phyloP scores from a whole-genome alignment of 2,888 invertebrate genomes.

The Tethea ocularis region DNA sequence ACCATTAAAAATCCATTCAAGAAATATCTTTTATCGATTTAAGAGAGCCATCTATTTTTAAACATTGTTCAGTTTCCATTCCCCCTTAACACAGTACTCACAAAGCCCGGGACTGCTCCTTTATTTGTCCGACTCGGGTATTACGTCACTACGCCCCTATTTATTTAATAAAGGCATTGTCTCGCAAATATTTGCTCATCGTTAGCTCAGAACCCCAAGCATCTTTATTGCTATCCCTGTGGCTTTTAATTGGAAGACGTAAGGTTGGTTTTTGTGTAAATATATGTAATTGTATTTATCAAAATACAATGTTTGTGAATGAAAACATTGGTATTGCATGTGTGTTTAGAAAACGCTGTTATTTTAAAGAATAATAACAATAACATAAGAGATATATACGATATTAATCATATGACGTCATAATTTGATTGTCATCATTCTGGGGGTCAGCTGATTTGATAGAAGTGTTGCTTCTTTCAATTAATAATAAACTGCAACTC shows the following conservation, averaged over 20 bases:
- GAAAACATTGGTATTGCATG: neutral
- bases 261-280: conserved; percentile 5
- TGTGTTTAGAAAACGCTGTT: neutral
- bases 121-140: conserved; percentile 26
- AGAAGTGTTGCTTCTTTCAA: neutral
- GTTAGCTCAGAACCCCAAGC: conserved; percentile 44
- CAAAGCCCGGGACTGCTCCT: conserved; percentile 28
- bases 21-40: too few relatives aligned
- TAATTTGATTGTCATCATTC: neutral
- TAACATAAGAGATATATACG: too few relatives aligned
- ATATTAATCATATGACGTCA: neutral
- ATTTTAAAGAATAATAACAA: neutral
- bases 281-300: neutral
- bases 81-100: neutral
- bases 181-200: conserved; percentile 67
- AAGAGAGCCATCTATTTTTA: neutral
- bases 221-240: neutral
- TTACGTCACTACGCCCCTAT: conserved; percentile 48
- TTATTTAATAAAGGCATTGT: conserved; percentile 57
- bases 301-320: neutral
- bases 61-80: neutral
- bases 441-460: neutral
- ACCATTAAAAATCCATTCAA: too few relatives aligned
- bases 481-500: neutral
- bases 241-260: neutral